Evolutionary conservation across 2,888 invertebrate species (phyloP), one percentile per base, ranked within the genome.

Genomic region (Drosophila stalkeri): DNA sequence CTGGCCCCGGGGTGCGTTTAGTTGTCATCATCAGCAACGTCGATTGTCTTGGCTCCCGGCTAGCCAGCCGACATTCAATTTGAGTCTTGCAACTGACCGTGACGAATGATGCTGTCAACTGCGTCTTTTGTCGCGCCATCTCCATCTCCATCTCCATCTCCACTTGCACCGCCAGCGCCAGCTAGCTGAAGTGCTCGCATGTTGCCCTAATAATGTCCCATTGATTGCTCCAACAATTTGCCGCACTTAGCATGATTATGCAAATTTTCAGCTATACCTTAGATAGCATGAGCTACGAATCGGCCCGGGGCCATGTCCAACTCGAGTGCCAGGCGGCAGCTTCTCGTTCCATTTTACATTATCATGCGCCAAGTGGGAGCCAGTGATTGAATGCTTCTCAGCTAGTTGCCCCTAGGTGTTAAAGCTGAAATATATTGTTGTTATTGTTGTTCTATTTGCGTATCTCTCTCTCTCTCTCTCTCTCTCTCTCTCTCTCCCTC

Each of bases 131-230:
- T 43, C 59, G 61, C 47, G 51, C 41, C 46, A 39, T 44, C 59
- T 7, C 2, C 41, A 41, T 49, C 46, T 39, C 6, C 49, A 18
- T 16, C 23, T 14, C 14, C 47, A 18, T 23, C 23, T 12, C 20
- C 39, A 39, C 49, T 43, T 14, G 1, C 44, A 18, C 33, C 23
- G 5, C 23, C 20, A 14, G 20, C 46, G 14, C 23, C 23, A 14
- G 23, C 14, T n/a, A 27, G 39, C 27, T 41, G 11, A 35, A 81
- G 80, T 72, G 78, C 87, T 84, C 87, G 85, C 85, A 82, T 80
- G 82, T 74, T 75, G 87, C 72, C 87, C 87, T 70, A 84, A 75
- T 72, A 86, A 73, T 82, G 84, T 72, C 77, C 74, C 81, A 77
- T 67, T 81, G 75, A 76, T 76, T 72, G 70, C 64, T 74, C 68